Evolutionary conservation across 2,113 vertebrate species (phyloP).

Genomic region (Leptobrachium ailaonicum): DNA sequence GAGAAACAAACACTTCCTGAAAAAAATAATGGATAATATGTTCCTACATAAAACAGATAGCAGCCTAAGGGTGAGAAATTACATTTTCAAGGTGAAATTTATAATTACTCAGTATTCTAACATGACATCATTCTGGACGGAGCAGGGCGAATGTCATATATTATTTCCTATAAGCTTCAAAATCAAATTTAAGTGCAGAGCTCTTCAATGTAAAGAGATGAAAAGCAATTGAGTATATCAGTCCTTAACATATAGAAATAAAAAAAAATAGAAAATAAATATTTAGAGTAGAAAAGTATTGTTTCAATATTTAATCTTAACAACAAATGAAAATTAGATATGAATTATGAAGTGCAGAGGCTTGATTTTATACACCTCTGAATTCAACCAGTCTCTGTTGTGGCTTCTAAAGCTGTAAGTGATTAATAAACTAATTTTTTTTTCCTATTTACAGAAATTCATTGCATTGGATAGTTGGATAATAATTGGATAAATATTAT

Average conservation of each 20-base stretch:
- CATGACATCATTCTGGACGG: conserved; percentile 20
- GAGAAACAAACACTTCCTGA: conserved; percentile 23
- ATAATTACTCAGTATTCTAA: conserved; percentile 25
- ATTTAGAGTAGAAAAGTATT: neutral
- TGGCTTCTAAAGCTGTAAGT: no score
- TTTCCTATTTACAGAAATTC: no score
- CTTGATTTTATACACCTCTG: no score
- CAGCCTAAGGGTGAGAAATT: conserved; percentile 29
- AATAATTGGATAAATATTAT: no score
- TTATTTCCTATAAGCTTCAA: conserved; percentile 11
- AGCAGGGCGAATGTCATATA: conserved; percentile 19
- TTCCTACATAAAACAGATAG: conserved; percentile 1
- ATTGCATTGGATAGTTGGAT: no score
- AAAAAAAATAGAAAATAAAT: neutral
- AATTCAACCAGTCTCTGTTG: no score
- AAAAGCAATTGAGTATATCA: conserved; percentile 6
- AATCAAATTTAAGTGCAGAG: conserved; percentile 9
- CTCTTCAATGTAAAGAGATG: neutral
- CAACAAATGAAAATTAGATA: no score
- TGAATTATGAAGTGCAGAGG: no score
- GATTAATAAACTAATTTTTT: no score
- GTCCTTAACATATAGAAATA: neutral
- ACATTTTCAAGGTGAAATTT: conserved; percentile 22
- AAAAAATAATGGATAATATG: conserved; percentile 20
- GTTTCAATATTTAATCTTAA: no score